Conservation (phyloP, 2,888 invertebrate genomes). For the Platycnemis pennipes region DNA sequence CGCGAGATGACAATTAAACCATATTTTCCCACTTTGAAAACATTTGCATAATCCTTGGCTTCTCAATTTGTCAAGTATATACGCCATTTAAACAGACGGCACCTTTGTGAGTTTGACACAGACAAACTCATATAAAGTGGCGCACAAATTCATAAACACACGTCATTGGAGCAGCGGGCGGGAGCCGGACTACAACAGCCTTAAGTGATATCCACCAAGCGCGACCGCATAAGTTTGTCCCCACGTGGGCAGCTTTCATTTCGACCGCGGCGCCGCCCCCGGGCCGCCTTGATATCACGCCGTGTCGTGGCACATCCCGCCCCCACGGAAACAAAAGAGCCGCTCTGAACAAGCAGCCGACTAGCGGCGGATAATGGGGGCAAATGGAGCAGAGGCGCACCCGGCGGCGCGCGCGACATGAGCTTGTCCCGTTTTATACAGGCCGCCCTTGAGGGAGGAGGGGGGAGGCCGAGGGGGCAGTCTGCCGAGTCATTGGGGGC, state of each 20-base stretch:
- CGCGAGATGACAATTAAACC: too few species aligned
- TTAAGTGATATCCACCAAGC: background rate
- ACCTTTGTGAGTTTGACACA: too few species aligned
- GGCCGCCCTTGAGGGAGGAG: background rate
- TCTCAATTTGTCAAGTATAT: too few species aligned
- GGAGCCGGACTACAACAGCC: background rate
- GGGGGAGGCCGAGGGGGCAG: background rate
- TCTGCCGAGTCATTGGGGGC: background rate
- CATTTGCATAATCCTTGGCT: too few species aligned
- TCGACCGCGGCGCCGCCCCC: background rate
- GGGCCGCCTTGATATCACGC: too few species aligned
- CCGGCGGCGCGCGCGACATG: background rate
- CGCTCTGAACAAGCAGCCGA: background rate
- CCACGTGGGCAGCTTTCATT: background rate
- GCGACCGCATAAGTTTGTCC: background rate
- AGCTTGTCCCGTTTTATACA: background rate
- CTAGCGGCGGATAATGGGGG: background rate
- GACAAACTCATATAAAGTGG: too few species aligned
- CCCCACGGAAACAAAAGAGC: background rate
- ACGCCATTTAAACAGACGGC: too few species aligned
- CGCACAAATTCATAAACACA: too few species aligned
- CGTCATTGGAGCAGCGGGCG: background rate
- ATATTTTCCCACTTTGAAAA: too few species aligned
- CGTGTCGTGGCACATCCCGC: too few species aligned
- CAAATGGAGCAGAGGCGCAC: conserved; percentile 5